These are phyloP conservation scores for Agrochola lota DNA, from an alignment of 2,888 invertebrate species.

Conservation along the genomic window DNA sequence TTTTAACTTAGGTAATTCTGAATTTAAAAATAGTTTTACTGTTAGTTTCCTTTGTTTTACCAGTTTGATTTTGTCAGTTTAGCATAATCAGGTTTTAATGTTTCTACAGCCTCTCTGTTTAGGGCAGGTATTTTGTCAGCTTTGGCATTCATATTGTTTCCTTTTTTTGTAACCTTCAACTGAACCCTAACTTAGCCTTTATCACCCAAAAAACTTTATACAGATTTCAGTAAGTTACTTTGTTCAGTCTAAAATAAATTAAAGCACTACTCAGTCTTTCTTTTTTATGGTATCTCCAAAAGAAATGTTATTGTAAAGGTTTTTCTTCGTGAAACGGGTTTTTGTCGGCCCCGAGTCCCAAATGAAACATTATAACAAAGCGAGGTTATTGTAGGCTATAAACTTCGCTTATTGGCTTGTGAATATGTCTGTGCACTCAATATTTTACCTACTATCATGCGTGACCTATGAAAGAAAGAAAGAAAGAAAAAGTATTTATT, in stretches of 20 bases:
- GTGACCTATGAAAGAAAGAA: too few relatives aligned
- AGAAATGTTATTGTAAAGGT: constrained; percentile 36
- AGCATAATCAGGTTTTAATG: too few relatives aligned
- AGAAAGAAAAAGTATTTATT: too few relatives aligned
- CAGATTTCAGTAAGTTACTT: constrained; percentile 2
- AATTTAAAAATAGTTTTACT: not conserved
- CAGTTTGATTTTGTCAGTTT: not conserved
- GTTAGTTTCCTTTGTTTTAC: too few relatives aligned
- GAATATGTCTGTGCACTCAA: constrained; percentile 4
- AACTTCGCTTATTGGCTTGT: constrained; percentile 16
- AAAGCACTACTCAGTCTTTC: not conserved
- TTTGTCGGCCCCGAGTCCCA: not conserved
- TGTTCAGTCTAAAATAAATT: constrained; percentile 21
- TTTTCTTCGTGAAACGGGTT: constrained; percentile 29
- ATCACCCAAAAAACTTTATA: not conserved
- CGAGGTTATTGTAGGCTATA: constrained; percentile 4
- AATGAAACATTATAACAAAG: constrained; percentile 14
- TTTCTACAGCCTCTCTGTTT: not conserved
- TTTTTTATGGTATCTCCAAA: constrained; percentile 1
- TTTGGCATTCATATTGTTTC: too few relatives aligned
- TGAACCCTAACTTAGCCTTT: not conserved
- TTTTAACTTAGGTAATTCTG: not conserved
- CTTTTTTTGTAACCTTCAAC: not conserved
- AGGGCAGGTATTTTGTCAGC: not conserved
- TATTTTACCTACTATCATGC: not conserved